Percentiles rank a stretch among this genome's conserved stretches.
These are phyloP conservation scores for Zaprionus taronus DNA, from an alignment of 1,140 invertebrate species.

Conservation along the genomic window DNA sequence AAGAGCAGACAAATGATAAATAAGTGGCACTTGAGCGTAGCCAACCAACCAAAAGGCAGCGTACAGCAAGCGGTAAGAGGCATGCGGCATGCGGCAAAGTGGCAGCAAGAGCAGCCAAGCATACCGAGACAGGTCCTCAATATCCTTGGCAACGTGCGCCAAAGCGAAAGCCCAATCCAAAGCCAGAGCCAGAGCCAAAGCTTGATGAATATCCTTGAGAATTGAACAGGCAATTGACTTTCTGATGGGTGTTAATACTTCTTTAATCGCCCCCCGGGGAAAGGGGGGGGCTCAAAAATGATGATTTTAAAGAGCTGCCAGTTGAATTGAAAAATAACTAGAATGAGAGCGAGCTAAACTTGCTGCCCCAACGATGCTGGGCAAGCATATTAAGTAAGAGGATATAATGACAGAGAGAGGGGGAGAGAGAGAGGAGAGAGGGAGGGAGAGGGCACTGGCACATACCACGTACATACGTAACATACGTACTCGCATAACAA, in stretches of 20 bases:
- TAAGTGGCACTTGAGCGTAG: slow-evolving; percentile 65
- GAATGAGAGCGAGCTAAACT: background rate
- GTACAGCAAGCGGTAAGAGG: background rate
- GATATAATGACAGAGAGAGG: too few relatives aligned
- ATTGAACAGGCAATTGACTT: slow-evolving; percentile 75
- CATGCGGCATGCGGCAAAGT: background rate
- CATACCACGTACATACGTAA: background rate
- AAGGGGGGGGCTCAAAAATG: slow-evolving; percentile 5
- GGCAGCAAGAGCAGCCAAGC: slow-evolving; percentile 1
- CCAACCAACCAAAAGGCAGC: slow-evolving; percentile 37
- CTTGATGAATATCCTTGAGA: slow-evolving; percentile 48
- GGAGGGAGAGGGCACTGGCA: background rate
- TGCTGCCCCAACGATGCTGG: slow-evolving; percentile 1
- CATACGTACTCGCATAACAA: slow-evolving; percentile 35
- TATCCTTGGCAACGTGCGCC: slow-evolving; percentile 18
- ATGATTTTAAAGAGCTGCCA: slow-evolving; percentile 40
- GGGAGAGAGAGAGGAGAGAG: background rate
- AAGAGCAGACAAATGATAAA: slow-evolving; percentile 71
- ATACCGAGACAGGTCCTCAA: slow-evolving; percentile 11
- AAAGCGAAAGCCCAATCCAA: background rate
- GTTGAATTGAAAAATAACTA: slow-evolving; percentile 27
- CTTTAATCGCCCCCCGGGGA: slow-evolving; percentile 43
- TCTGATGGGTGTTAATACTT: slow-evolving; percentile 65
- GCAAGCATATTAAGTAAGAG: background rate
- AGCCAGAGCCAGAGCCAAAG: slow-evolving; percentile 16